These are phyloP conservation scores for Plotosus lineatus DNA, from an alignment of 2,113 vertebrate species.

Conservation along the genomic window DNA sequence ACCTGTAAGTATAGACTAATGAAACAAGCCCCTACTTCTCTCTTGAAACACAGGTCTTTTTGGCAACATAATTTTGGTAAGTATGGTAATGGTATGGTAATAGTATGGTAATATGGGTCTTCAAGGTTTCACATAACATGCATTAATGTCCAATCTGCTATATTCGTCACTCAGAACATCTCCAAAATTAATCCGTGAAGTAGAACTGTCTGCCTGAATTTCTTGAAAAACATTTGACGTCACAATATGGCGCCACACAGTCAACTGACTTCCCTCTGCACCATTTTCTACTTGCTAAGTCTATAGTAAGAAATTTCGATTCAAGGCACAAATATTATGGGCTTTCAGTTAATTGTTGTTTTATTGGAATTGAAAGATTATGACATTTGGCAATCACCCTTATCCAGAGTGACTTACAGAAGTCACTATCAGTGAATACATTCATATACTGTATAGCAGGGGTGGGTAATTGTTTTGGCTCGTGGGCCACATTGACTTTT, in stretches of 20 bases:
- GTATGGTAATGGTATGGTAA: too few species aligned
- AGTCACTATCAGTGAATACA: too few species aligned
- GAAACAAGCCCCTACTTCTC: constrained; percentile 11
- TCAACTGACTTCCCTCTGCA: neutral
- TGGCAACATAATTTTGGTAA: neutral
- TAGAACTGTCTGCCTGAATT: neutral
- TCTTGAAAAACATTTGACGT: neutral
- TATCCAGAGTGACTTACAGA: too few species aligned
- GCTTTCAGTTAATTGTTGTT: too few species aligned
- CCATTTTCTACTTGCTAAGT: neutral
- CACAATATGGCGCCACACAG: neutral
- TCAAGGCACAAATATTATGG: too few species aligned
- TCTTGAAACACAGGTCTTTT: constrained; percentile 4
- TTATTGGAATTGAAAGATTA: too few species aligned
- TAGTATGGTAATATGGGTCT: constrained; percentile 13
- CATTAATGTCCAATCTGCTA: neutral
- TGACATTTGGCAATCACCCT: too few species aligned
- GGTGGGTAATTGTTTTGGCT: too few species aligned
- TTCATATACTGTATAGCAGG: too few species aligned
- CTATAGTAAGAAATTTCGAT: too few species aligned
- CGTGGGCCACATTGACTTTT: too few species aligned
- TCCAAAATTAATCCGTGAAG: neutral
- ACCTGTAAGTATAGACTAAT: constrained; percentile 17
- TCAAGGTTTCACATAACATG: neutral
- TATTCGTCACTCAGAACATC: neutral